Conservation (phyloP, 2,888 invertebrate species). For the Mesochorus sp. region DNA sequence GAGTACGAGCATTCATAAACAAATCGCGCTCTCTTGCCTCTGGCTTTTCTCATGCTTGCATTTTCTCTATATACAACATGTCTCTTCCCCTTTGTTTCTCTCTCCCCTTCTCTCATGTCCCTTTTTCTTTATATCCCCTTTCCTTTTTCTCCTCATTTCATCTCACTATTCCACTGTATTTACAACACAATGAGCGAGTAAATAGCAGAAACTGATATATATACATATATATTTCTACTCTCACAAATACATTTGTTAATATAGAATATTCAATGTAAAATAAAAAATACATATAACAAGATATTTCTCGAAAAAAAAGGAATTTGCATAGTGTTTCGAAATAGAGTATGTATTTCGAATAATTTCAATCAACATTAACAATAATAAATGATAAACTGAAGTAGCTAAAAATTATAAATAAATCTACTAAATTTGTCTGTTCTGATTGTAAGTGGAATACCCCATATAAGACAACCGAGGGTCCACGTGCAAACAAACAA, state of each 20-base stretch:
- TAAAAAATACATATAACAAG: too few species aligned
- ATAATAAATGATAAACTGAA: not conserved
- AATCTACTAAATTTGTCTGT: too few species aligned
- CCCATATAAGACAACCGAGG: not conserved
- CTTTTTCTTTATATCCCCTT: not conserved
- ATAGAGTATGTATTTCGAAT: too few species aligned
- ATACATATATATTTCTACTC: not conserved
- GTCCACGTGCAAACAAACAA: not conserved
- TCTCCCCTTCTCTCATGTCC: not conserved
- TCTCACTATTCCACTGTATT: conserved; percentile 45
- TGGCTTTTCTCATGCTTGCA: not conserved
- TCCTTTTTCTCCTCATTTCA: conserved; percentile 3
- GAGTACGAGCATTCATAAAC: conserved; percentile 61
- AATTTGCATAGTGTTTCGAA: too few species aligned
- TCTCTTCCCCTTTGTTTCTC: too few species aligned
- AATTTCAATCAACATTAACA: not conserved
- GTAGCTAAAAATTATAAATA: not conserved
- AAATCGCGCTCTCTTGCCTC: conserved; percentile 53
- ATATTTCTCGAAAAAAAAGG: too few species aligned
- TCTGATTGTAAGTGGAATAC: not conserved
- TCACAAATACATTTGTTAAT: not conserved
- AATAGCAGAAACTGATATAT: conserved; percentile 49
- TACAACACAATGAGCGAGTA: conserved; percentile 61
- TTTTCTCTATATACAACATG: not conserved
- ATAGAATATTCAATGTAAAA: not conserved